Base-by-base conservation (phyloP, 2,797 vertebrate species). In the Sebastes matsubarae region DNA sequence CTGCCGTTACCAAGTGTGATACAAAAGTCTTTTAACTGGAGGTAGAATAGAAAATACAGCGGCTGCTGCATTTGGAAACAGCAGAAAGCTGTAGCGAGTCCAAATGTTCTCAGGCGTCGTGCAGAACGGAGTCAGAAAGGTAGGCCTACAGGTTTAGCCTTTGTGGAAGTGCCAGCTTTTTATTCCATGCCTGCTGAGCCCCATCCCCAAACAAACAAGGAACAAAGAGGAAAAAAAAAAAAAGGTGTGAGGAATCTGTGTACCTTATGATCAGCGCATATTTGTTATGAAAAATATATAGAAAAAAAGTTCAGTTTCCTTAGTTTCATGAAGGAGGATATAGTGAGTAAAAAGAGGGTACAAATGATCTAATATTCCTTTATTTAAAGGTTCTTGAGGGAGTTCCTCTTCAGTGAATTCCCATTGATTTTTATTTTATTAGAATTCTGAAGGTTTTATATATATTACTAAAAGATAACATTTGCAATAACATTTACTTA, bases 21-120 rank as follows among this genome's bases (percentile, higher is more conserved):
- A 82, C 88, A 88, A 78, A 93, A 94, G 89, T 89, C 72, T 93
- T 93, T 92, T 87, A 84, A 90, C 82, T 80, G 83, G 83, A 87
- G 89, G 81, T 84, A 84, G 83, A 66, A 66, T 20, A 20, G 64
- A 87, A 89, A 89, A 90, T 46, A 68, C 77, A 65, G 11, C 16
- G 42, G 77, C 80, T 87, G 85, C 84, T 73, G 84, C 70, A 29
- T 88, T 86, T 70, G 59, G 67, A 88, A 80, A 65, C 67, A 60
- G 72, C 42, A 77, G 32, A 82, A 84, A 29, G 42, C 76, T 79
- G 74, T 52, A 58, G 8, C 5, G 9, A 18, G 77, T 79, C 69
- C 84, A 72, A 86, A 87, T 88, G 79, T 83, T 87, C 34, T 58
- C 42, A 71, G 87, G 82, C 74, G 3, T n/a, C 54, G n/a, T n/a